Conservation (phyloP, 2,888 invertebrate genomes). For the Amblyteles armatorius region DNA sequence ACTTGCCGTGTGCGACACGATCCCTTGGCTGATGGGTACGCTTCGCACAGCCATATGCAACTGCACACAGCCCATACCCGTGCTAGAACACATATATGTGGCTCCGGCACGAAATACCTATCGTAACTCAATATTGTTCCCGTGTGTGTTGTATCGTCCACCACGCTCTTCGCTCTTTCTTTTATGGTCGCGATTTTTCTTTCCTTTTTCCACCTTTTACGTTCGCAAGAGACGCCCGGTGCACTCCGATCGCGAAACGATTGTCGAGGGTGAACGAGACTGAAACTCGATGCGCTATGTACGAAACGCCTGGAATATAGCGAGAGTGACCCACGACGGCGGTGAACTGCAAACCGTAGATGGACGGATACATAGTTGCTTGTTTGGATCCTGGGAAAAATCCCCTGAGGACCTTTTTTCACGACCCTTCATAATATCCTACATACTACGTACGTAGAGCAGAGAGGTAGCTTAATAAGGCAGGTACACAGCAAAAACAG, state of each 20-base stretch:
- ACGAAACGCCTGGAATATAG: not conserved
- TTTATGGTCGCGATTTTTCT: constrained; percentile 5
- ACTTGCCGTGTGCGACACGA: constrained; percentile 2
- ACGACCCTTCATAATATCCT: not conserved
- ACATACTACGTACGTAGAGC: not conserved
- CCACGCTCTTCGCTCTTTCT: constrained; percentile 3
- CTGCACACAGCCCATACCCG: not conserved
- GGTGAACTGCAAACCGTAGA: not conserved
- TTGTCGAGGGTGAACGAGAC: too few relatives aligned
- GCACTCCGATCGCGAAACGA: not conserved
- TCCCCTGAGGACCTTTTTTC: not conserved
- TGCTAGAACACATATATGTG: not conserved
- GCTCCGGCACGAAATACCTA: not conserved
- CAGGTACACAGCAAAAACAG: too few relatives aligned
- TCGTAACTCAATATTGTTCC: constrained; percentile 19
- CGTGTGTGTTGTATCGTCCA: not conserved
- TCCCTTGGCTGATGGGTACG: not conserved
- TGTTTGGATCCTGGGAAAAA: not conserved
- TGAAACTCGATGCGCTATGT: constrained; percentile 5
- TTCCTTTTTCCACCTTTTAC: not conserved
- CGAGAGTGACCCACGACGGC: not conserved
- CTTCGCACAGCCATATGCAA: not conserved
- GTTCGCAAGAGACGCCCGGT: not conserved
- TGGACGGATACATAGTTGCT: not conserved
- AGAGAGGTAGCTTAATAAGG: not conserved